A percentile compares a stretch with the other conserved stretches of the same genome.
These are phyloP conservation scores for Phyllostomus discolor DNA, from an alignment of 2,113 vertebrate genomes.

Conservation along the genomic window DNA sequence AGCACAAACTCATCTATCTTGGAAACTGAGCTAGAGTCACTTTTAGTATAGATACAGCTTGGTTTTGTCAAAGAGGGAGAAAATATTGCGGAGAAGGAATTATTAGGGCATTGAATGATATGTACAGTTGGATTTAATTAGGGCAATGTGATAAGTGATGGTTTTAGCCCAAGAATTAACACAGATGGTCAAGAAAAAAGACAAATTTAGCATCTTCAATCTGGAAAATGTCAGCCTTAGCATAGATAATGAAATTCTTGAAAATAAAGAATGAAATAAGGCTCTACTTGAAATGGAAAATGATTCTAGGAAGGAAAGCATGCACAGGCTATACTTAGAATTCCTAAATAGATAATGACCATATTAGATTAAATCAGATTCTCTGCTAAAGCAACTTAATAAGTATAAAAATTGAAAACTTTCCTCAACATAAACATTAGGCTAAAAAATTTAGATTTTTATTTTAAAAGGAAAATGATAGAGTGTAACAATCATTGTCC, in stretches of 20 bases:
- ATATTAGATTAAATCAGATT: not conserved
- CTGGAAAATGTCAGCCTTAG: slow-evolving; percentile 71
- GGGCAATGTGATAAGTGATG: slow-evolving; percentile 71
- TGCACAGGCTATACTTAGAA: slow-evolving; percentile 33
- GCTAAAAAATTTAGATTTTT: not conserved
- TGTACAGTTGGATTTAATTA: slow-evolving; percentile 71
- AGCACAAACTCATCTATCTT: not conserved
- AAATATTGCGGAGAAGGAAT: slow-evolving; percentile 30
- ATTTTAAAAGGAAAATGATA: slow-evolving; percentile 2
- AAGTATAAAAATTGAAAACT: not conserved
- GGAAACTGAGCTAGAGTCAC: not conserved
- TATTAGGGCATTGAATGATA: slow-evolving; percentile 62
- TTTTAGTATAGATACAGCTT: slow-evolving; percentile 27
- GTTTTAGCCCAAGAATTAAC: slow-evolving; percentile 72
- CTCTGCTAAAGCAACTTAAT: not conserved
- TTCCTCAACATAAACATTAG: not conserved
- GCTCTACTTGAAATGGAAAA: slow-evolving; percentile 65
- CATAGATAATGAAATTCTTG: slow-evolving; percentile 70
- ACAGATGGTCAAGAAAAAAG: slow-evolving; percentile 71
- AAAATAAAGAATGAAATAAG: slow-evolving; percentile 72
- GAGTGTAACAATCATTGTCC: not conserved
- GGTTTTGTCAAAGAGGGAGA: slow-evolving; percentile 43
- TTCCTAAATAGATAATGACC: slow-evolving; percentile 61
- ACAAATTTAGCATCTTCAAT: slow-evolving; percentile 73
- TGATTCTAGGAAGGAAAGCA: slow-evolving; percentile 50